Base-by-base conservation (phyloP, 2,797 vertebrate species). In the Meriones psammophilus region DNA sequence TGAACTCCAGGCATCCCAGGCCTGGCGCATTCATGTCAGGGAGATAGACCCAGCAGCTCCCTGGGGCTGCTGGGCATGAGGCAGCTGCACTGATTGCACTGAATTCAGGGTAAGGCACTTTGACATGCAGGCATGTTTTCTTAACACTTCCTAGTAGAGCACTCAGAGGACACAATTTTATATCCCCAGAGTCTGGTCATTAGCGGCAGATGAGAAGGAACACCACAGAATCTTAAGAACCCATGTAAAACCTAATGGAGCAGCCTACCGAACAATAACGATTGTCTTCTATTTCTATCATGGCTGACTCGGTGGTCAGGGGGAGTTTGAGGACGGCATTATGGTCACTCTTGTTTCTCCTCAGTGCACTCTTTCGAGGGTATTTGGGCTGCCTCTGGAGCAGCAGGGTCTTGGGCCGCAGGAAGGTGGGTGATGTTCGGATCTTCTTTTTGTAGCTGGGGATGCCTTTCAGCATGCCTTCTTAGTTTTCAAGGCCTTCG, bases 181-280 rank as follows among this genome's bases (percentile, higher is more conserved):
- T 84, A 60, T 60, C 26, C 30, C 69, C 78, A 79, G 89, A 68
- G 64, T 33, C 79, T 76, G 17, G 4, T 42, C 73, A 79, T 84
- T 86, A 88, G 86, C 89, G 24, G 66, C 28, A 50, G 94, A 81
- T 24, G 86, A 91, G 87, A 71, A 89, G 83, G 56, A 78, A 42
- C 36, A 76, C 17, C 50, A 66, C 1, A 17, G n/a, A 54, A 50
- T 13, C 74, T n/a, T 42, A 64, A 33, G 60, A 17, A 30, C 26
- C 36, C 36, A 18, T 10, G 10, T 30, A 36, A 26, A n/a, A 56
- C 50, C n/a, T 15, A 88, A 74, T 5, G 1, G 12, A 60, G 30
- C 9, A 8, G 42, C 36, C 71, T 74, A 33, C 8, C 17, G 42
- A 54, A 17, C 22, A 26, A 24, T 20, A 1, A 6, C 17, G 50